phyloP scores from a whole-genome alignment of 2,113 vertebrate species.

The Laticauda laticaudata region DNA sequence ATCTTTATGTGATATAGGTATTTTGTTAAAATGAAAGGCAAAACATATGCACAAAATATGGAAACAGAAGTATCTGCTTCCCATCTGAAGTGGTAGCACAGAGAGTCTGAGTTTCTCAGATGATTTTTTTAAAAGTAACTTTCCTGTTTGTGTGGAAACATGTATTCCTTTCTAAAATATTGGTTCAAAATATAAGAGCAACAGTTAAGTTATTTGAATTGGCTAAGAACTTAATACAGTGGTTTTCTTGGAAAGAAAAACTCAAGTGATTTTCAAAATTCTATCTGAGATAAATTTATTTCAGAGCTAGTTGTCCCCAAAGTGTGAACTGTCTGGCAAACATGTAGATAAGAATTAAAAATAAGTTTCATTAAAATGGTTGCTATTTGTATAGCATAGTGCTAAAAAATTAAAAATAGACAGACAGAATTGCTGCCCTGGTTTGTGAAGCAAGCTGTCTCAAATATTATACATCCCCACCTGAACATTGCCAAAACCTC shows the following conservation, averaged over 20 bases:
- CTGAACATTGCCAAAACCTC: neutral
- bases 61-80: neutral
- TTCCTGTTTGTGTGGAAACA: neutral
- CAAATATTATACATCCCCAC: neutral
- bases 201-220: neutral
- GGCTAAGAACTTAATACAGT: neutral
- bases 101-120: neutral
- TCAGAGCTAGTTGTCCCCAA: neutral
- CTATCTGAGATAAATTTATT: neutral
- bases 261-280: neutral
- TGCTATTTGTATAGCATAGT: neutral
- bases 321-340: neutral
- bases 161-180: neutral
- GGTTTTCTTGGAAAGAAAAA: slow-evolving; percentile 4
- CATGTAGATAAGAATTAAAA: neutral
- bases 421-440: neutral
- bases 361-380: neutral
- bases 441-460: neutral
- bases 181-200: neutral
- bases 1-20: neutral
- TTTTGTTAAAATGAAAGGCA: neutral
- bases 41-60: slow-evolving; percentile 20
- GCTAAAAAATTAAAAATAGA: neutral
- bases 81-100: neutral
- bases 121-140: neutral